Percentiles rank a stretch among this genome's conserved stretches.
Evolutionary conservation across 2,888 invertebrate species (phyloP).

Genomic region (Parthenolecanium corni): DNA sequence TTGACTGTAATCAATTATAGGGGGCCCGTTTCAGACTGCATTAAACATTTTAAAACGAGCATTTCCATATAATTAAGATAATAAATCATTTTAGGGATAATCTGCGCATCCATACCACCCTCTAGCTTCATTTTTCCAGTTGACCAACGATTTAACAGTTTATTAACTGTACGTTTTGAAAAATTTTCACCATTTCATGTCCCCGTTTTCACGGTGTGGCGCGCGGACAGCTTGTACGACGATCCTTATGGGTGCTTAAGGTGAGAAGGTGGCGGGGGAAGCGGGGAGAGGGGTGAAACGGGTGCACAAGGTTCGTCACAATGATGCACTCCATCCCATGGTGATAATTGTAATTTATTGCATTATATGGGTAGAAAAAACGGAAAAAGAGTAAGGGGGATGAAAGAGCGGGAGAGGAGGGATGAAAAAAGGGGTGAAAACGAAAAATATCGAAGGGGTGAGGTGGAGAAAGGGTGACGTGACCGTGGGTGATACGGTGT

Average conservation of each 20-base stretch:
- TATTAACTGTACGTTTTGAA: slow-evolving; percentile 11
- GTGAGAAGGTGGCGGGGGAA: neutral
- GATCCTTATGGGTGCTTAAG: neutral
- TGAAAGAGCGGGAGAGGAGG: neutral
- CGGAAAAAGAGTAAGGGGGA: neutral
- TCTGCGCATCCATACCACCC: neutral
- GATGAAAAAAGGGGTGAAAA: no score
- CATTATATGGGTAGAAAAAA: slow-evolving; percentile 14
- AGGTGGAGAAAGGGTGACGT: slow-evolving; percentile 1
- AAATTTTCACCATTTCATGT: neutral
- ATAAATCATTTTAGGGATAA: slow-evolving; percentile 22
- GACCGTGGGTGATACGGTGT: slow-evolving; percentile 19
- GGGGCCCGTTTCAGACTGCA: neutral
- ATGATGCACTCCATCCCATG: slow-evolving; percentile 22
- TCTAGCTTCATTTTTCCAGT: slow-evolving; percentile 18
- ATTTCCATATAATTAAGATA: slow-evolving; percentile 25
- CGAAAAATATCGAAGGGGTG: no score
- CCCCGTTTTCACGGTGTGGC: neutral
- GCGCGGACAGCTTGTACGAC: neutral
- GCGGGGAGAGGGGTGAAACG: neutral
- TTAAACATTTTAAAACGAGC: slow-evolving; percentile 18
- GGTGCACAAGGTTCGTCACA: slow-evolving; percentile 5
- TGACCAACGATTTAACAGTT: slow-evolving; percentile 24
- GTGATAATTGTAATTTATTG: slow-evolving; percentile 26
- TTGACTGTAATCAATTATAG: slow-evolving; percentile 11